Base-by-base conservation (phyloP, 2,888 invertebrate species). In the Epiblema foenella region DNA sequence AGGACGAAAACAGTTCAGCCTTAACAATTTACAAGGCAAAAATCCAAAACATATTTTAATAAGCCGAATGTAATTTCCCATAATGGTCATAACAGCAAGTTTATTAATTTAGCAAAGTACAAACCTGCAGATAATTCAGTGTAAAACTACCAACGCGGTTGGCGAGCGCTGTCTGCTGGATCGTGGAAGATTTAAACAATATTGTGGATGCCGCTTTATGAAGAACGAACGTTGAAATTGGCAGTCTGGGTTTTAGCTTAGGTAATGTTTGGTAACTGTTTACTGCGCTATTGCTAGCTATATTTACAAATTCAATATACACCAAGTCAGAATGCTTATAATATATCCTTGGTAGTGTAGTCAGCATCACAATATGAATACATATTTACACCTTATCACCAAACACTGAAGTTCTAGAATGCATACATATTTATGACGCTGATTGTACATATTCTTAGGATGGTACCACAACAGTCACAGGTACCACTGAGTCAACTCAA, bases 71-170 rank as follows among this genome's bases (percentile, higher is more conserved):
- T 18, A 20, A 59, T 42, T 42, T 9, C 20, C 20, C n/a, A 60
- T 59, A 12, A 15, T 59, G 46, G n/a, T 46, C 60, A 46, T 60
- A 60, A 46, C 24, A 24, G 46, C 24, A 24, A 60, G 46, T 24
- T 60, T 60, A 60, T 60, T 60, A 60, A 60, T 60, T 11, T 46
- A 60, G 60, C 46, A 46, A 24, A 46, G 60, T 60, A 49, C 60
- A 10, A 24, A 42, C 12, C 20, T 42, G 59, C 46, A 46, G 60
- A 60, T 60, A 49, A 60, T 60, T 46, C 60, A 24, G 60, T 17
- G 46, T 17, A 29, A 60, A 60, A 49, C 29, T 46, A 46, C 46
- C 59, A 59, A 42, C 46, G 60, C 60, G 29, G 60, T 60, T 60
- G 60, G 46, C 60, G 17, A 60, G 60, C 46, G 39, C 46, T 42